Evolutionary conservation across 2,888 invertebrate species (phyloP), one percentile per base, ranked within the genome.

Genomic region (Frankliniella fusca): DNA sequence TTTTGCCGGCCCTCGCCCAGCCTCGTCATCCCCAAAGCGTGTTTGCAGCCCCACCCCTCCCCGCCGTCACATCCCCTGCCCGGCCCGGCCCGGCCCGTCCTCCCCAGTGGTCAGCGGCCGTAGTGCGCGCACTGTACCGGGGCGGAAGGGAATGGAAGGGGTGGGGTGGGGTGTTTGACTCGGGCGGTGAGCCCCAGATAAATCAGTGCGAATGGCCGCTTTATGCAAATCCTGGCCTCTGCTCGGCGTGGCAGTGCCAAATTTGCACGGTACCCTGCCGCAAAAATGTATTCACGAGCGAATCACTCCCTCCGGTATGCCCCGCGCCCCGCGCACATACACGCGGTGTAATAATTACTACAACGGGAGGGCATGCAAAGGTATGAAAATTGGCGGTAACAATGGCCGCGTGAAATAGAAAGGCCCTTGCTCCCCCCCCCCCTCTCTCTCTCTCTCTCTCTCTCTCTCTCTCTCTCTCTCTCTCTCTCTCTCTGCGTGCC

Each of bases 121-220:
- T 3, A 65, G n/a, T 9, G 65, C 20, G 20, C 9, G 15, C 3
- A n/a, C 65, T n/a, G n/a, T 65, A n/a, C 65, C 18, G 65, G 9
- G 65, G 65, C 20, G 20, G 65, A 15, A 18, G 65, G 65, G 65
- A n/a, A 3, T n/a, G n/a, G n/a, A n/a, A 18, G 65, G 65, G 70
- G 70, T 11, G 70, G 70, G 20, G 10, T 23, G 70, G 70, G 70
- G 70, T 54, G 54, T 15, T 15, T 54, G 18, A 20, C 54, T 38
- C 38, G 54, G 54, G 54, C 15, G 20, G 70, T 70, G 70, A 70
- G 70, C 70, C 23, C 9, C n/a, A 23, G 70, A 70, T 70, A 70
- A 70, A 70, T 70, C 70, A 70, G 70, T 70, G 70, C 70, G 70
- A 70, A 70, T 70, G 70, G 70, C 70, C 70, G 70, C 70, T 70